Evolutionary conservation across 1,140 invertebrate genomes (phyloP).

Genomic region (Scylla paramamosain): DNA sequence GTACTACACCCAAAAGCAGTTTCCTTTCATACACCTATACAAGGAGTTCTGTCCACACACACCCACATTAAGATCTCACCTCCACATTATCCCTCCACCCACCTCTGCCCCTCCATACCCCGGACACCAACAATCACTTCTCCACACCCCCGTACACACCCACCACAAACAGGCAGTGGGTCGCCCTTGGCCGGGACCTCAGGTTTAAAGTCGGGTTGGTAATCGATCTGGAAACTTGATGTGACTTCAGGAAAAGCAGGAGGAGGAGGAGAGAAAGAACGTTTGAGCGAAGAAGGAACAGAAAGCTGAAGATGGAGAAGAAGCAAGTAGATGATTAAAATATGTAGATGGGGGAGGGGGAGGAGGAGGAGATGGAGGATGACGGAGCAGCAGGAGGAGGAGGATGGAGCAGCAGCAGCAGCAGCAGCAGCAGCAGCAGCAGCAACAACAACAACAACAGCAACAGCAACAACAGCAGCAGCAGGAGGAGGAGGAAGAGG

Average conservation of each 20-base stretch:
- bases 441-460: background rate
- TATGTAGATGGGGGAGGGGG: background rate
- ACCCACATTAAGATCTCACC: background rate
- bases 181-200: background rate
- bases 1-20: no score
- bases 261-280: background rate
- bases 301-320: background rate
- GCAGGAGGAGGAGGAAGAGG: background rate
- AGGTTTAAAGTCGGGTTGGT: conserved; percentile 21
- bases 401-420: background rate
- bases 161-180: background rate
- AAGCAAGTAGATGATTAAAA: background rate
- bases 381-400: background rate
- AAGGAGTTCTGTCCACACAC: no score
- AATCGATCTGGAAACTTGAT: background rate
- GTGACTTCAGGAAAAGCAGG: background rate
- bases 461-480: background rate
- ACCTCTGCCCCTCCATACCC: no score
- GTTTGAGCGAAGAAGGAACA: background rate
- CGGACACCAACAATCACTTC: background rate
- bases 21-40: no score
- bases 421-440: background rate
- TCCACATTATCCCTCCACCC: background rate
- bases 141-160: background rate
- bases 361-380: background rate